Base-by-base conservation (phyloP, 1,140 invertebrate species). In the Sitodiplosis mosellana region DNA sequence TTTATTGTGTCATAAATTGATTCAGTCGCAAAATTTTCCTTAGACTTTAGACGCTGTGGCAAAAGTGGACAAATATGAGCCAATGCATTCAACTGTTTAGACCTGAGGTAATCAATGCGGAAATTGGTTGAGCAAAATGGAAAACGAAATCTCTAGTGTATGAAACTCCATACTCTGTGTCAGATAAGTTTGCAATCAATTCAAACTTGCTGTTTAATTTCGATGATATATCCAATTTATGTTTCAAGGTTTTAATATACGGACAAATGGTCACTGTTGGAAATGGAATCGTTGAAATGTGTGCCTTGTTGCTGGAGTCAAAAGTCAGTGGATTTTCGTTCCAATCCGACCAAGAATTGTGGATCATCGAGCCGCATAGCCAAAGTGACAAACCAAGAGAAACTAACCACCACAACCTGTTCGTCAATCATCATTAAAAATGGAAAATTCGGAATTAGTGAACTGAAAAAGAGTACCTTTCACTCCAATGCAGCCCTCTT, bases 321-420 rank as follows among this genome's bases (percentile, higher is more conserved):
- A 78, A 74, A 54, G 77, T 77, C 1, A 79, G 75, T 2, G 75
- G 75, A 53, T 68, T 75, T 48, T 73, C 66, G 41, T 72, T 66
- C 73, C 76, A 78, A 54, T 76, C 76, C 47, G 63, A 64, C 69
- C 70, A 78, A 4, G 76, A 69, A 52, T 75, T 40, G 3, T 15
- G 17, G 12, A 40, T 40, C 14, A 18, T 15, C 6, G 17, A 40
- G 6, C 37, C 37, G 37, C 37, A 40, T 40, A 40, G 37, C 14
- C 37, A 4, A 40, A 40, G 14, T 40, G 17, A 40, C 12, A 40
- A 6, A 18, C 14, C 37, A 12, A 40, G 14, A 40, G 3, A 4
- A 15, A 40, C 14, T 15, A 14, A 6, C 37, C 37, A 40, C 37
- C 14, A 40, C 4, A 40, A 40, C 17, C 37, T 40, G 37, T 27